Evolutionary conservation across 2,888 invertebrate species (phyloP).

Genomic region (Perdita meconis): DNA sequence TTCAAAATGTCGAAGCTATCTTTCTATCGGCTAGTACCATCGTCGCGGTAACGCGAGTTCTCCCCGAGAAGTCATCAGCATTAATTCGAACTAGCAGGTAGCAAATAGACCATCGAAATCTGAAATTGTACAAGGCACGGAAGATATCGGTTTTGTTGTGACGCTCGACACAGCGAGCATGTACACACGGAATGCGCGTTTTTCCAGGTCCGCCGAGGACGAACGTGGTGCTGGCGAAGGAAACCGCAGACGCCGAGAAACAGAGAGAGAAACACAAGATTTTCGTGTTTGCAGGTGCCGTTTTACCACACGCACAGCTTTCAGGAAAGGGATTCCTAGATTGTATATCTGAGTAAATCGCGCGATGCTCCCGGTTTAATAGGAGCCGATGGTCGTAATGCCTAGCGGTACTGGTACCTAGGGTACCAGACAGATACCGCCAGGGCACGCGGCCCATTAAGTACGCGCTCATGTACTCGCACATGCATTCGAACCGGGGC

Average conservation of each 20-base stretch:
- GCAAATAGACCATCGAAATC: conserved; percentile 30
- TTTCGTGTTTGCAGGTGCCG: conserved; percentile 34
- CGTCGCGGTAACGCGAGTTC: neutral
- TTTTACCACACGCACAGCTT: conserved; percentile 40
- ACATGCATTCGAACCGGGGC: conserved; percentile 28
- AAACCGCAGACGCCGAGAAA: conserved; percentile 8
- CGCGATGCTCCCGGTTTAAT: conserved; percentile 55
- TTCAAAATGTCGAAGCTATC: conserved; percentile 1
- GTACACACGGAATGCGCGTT: neutral
- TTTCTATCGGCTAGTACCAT: conserved; percentile 13
- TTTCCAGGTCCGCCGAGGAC: neutral
- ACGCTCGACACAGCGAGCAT: neutral
- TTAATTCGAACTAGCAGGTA: conserved; percentile 7
- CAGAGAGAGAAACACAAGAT: neutral
- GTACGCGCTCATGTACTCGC: conserved; percentile 40
- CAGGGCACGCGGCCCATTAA: conserved; percentile 52
- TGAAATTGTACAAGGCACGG: conserved; percentile 12
- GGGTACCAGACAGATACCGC: conserved; percentile 41
- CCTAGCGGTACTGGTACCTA: conserved; percentile 26
- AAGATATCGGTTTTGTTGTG: conserved; percentile 2
- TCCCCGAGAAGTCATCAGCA: conserved; percentile 1
- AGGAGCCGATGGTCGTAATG: conserved; percentile 55
- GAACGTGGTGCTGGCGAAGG: neutral
- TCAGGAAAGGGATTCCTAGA: conserved; percentile 19
- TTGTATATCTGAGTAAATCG: conserved; percentile 41